Conservation (phyloP, 2,113 vertebrate species). For the Recurvirostra avosetta region DNA sequence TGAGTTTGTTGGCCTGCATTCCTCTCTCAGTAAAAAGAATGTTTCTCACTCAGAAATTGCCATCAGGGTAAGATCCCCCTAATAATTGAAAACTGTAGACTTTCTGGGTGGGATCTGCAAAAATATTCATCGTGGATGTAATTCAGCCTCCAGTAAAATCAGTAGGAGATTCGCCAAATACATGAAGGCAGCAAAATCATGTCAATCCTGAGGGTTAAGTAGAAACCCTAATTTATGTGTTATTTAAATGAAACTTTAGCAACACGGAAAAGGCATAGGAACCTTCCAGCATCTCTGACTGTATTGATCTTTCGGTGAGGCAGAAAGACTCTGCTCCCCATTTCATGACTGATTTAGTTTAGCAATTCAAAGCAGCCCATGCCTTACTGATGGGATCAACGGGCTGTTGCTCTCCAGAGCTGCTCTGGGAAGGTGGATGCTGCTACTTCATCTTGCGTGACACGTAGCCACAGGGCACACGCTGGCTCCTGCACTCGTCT, state of each 20-base stretch:
- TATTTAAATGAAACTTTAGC: background rate
- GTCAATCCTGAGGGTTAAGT: background rate
- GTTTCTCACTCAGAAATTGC: background rate
- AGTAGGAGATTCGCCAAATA: background rate
- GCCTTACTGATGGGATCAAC: background rate
- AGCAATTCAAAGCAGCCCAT: background rate
- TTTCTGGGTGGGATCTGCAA: background rate
- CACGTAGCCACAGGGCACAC: accelerated
- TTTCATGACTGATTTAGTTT: background rate
- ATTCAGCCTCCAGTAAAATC: background rate
- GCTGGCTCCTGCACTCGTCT: background rate
- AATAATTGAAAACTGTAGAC: background rate
- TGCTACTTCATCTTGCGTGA: background rate
- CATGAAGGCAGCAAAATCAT: background rate
- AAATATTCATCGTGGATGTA: background rate
- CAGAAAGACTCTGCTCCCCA: background rate
- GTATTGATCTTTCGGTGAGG: background rate
- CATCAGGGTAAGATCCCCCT: background rate
- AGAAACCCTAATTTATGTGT: background rate
- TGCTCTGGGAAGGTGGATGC: background rate
- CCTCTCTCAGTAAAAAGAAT: background rate
- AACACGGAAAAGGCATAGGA: background rate
- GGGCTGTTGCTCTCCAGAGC: background rate
- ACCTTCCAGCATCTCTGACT: background rate
- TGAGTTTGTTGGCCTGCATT: background rate